These are phyloP conservation scores for Sparidentex hasta DNA, from an alignment of 2,797 vertebrate genomes.

Conservation along the genomic window DNA sequence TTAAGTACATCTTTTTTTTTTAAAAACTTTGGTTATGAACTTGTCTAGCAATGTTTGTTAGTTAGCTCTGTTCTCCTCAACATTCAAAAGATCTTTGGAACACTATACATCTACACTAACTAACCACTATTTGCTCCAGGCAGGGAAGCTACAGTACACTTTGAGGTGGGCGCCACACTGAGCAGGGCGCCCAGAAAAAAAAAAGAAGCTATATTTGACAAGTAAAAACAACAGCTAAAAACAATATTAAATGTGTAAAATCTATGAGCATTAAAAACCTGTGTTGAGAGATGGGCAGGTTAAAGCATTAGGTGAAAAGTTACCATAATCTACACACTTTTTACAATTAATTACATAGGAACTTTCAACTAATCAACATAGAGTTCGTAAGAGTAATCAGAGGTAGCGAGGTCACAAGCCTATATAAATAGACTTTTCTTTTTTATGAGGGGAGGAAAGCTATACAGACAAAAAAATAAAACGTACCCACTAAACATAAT, in stretches of 20 bases:
- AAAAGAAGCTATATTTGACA: conserved; percentile 80
- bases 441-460: conserved; percentile 85
- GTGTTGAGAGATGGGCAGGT: conserved; percentile 89
- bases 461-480: conserved; percentile 85
- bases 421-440: conserved; percentile 86
- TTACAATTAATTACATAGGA: conserved; percentile 92
- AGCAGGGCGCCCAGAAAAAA: conserved; percentile 69
- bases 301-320: conserved; percentile 87
- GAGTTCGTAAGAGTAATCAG: conserved; percentile 91
- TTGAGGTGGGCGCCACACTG: conserved; percentile 79
- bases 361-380: conserved; percentile 91
- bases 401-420: conserved; percentile 95
- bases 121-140: conserved; percentile 79
- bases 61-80: conserved; percentile 84
- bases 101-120: conserved; percentile 83
- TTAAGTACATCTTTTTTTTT: conserved; percentile 85
- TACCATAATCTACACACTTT: conserved; percentile 89
- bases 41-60: conserved; percentile 86
- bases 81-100: conserved; percentile 89
- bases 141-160: conserved; percentile 83
- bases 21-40: conserved; percentile 88
- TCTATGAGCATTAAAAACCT: conserved; percentile 86
- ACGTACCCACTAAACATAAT: conserved; percentile 88
- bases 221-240: conserved; percentile 76
- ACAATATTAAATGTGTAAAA: conserved; percentile 79